A percentile compares a stretch with the other conserved stretches of the same genome.
Conservation (phyloP, 2,888 invertebrate species). For the Alentia gelatinosa region DNA sequence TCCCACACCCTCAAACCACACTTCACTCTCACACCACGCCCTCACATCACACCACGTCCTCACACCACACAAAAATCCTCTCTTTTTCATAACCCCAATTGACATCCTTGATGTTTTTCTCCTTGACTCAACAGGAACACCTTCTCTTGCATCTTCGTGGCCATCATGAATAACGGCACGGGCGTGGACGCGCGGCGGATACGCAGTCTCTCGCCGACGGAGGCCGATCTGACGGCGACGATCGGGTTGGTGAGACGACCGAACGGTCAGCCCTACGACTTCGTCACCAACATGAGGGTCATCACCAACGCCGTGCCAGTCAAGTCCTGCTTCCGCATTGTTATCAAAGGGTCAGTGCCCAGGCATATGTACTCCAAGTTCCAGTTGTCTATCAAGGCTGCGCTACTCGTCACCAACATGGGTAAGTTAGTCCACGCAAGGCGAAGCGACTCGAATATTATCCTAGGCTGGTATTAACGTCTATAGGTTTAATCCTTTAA, state of each 20-base stretch:
- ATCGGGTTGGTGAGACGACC: neutral
- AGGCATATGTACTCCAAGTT: neutral
- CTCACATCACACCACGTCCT: too few relatives aligned
- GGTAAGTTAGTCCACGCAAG: neutral
- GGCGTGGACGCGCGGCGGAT: neutral
- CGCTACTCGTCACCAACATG: neutral
- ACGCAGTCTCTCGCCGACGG: neutral
- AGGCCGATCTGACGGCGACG: neutral
- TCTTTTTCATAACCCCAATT: too few relatives aligned
- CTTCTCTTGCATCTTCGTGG: neutral
- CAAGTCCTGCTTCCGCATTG: neutral
- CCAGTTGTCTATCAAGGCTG: neutral
- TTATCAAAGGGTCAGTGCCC: neutral
- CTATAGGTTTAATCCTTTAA: too few relatives aligned
- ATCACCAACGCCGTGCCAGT: neutral
- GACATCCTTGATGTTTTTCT: too few relatives aligned
- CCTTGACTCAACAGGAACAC: neutral
- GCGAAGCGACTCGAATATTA: too few relatives aligned
- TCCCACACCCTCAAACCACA: too few relatives aligned
- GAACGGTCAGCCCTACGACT: constrained; percentile 6
- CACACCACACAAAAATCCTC: too few relatives aligned
- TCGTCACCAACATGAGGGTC: neutral
- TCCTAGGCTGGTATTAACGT: too few relatives aligned
- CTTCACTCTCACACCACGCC: too few relatives aligned
- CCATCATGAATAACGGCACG: neutral